phyloP scores from a whole-genome alignment of 1,140 invertebrate species.

The Brachionus asplanchnoidis region DNA sequence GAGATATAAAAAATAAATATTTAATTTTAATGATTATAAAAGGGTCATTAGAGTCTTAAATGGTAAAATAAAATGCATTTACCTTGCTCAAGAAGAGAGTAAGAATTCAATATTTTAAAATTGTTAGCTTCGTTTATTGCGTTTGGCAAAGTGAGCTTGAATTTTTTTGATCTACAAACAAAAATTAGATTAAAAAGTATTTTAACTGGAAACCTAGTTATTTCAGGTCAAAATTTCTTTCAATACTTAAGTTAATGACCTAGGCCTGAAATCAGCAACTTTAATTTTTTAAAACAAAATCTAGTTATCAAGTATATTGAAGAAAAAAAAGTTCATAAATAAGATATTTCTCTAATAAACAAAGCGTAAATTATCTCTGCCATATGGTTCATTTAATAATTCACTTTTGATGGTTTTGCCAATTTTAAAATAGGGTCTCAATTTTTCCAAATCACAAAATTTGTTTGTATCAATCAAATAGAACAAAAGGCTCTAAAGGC shows the following conservation, averaged over 20 bases:
- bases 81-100: constrained; percentile 19
- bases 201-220: neutral
- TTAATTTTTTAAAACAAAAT: neutral
- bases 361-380: neutral
- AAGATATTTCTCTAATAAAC: constrained; percentile 2
- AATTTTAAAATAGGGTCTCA: neutral
- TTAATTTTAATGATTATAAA: neutral
- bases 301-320: neutral
- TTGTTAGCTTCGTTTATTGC: neutral
- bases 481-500: neutral
- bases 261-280: neutral
- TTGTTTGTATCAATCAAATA: neutral
- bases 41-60: neutral
- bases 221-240: neutral
- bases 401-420: neutral
- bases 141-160: constrained; percentile 19
- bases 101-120: constrained; percentile 28
- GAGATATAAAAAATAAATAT: too few species aligned
- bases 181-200: neutral
- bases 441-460: neutral
- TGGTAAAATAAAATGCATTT: neutral
- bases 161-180: constrained; percentile 28
- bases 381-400: constrained; percentile 20
- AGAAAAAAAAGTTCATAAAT: neutral
- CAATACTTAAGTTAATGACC: neutral